phyloP scores from a whole-genome alignment of 2,797 vertebrate species.

The Paedocypris micromegethes region DNA sequence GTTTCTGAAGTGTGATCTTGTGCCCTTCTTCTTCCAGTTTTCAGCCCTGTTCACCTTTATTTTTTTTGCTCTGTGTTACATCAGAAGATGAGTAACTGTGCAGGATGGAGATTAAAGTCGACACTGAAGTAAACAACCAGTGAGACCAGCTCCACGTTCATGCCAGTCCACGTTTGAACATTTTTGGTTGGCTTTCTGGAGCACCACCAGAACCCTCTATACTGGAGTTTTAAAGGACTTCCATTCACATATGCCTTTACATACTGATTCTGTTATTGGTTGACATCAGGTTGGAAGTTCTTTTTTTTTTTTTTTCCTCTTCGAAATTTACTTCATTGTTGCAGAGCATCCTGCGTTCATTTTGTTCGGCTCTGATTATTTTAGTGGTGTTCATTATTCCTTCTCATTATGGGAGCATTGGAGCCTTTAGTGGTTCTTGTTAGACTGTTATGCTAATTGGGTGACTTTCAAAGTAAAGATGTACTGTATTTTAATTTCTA shows the following conservation, averaged over 20 bases:
- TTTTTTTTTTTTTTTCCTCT: no score
- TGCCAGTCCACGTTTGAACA: constrained; percentile 17
- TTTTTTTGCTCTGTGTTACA: constrained; percentile 12
- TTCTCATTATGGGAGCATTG: constrained; percentile 22
- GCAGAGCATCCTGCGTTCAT: no score
- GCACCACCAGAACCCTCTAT: no score
- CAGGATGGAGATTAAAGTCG: constrained; percentile 20
- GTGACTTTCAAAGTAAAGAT: constrained; percentile 12
- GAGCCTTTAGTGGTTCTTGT: constrained; percentile 9
- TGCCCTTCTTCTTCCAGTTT: constrained; percentile 22
- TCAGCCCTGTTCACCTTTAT: not conserved
- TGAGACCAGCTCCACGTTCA: not conserved
- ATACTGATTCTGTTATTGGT: no score
- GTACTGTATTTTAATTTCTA: constrained; percentile 8
- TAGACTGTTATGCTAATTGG: constrained; percentile 19
- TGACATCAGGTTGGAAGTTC: no score
- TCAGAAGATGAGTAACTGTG: constrained; percentile 14
- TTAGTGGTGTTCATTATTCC: constrained; percentile 25
- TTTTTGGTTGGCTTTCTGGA: no score
- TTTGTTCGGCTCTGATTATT: not conserved
- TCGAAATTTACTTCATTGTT: no score
- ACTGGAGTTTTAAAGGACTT: no score
- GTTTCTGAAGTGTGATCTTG: constrained; percentile 15
- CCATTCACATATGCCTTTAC: no score
- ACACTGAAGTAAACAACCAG: constrained; percentile 12